These are phyloP conservation scores for Apodemia duryi DNA, from an alignment of 2,888 invertebrate species.

Conservation along the genomic window DNA sequence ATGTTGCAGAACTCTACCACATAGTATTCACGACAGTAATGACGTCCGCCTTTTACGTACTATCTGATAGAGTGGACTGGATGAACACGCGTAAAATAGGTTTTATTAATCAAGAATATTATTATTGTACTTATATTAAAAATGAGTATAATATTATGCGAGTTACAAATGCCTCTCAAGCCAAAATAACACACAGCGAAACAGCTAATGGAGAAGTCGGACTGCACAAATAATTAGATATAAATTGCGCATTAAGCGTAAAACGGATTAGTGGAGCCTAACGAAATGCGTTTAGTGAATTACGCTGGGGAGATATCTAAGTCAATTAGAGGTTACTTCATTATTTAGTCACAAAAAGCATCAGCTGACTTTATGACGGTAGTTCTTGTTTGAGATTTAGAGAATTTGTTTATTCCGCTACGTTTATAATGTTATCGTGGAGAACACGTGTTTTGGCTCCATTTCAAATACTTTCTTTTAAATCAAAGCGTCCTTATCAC, in stretches of 20 bases:
- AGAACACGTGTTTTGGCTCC: slow-evolving; percentile 54
- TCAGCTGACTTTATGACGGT: slow-evolving; percentile 52
- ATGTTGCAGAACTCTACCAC: no score
- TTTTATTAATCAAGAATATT: no score
- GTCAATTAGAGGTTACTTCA: slow-evolving; percentile 33
- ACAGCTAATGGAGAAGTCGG: background rate
- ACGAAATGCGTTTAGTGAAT: slow-evolving; percentile 26
- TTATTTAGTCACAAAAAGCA: slow-evolving; percentile 31
- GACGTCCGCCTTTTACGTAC: no score
- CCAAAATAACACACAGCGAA: background rate
- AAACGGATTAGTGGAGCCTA: background rate
- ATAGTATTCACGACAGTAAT: no score
- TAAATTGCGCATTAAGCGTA: background rate
- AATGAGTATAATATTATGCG: no score
- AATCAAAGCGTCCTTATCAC: slow-evolving; percentile 14
- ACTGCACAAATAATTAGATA: background rate
- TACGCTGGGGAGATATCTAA: slow-evolving; percentile 21
- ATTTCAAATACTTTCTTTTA: slow-evolving; percentile 59
- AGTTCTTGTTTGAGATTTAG: slow-evolving; percentile 46
- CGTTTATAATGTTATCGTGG: slow-evolving; percentile 51
- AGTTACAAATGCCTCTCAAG: background rate
- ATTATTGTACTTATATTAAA: no score
- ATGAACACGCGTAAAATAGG: no score
- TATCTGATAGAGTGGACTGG: no score
- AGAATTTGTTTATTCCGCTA: slow-evolving; percentile 55